phyloP scores from a whole-genome alignment of 1,140 invertebrate genomes.

The honey bee (Apis mellifera) region DNA sequence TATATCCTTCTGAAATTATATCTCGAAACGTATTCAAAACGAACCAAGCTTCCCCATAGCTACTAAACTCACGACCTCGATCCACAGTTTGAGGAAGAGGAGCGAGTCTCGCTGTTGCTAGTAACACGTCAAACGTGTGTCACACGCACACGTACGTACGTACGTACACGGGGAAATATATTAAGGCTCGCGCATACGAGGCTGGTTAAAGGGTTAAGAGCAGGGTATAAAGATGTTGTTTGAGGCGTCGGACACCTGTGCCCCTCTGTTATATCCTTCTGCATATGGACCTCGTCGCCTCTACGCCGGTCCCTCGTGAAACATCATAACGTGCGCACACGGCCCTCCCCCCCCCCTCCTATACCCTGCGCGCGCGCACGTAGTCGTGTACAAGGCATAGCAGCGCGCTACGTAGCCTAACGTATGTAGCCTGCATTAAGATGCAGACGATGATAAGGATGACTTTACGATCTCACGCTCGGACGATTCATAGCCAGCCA shows the following conservation, averaged over 20 bases:
- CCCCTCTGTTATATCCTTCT: slow-evolving; percentile 56
- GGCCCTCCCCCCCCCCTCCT: slow-evolving; percentile 27
- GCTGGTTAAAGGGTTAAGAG: slow-evolving; percentile 60
- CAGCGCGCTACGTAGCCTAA: slow-evolving; percentile 63
- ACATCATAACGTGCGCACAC: slow-evolving; percentile 47
- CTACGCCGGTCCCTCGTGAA: slow-evolving; percentile 24
- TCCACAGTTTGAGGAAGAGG: slow-evolving; percentile 1
- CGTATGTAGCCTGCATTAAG: slow-evolving; percentile 78
- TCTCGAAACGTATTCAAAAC: too few relatives aligned
- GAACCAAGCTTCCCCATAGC: too few relatives aligned
- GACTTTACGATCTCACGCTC: slow-evolving; percentile 81
- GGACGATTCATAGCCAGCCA: slow-evolving; percentile 79
- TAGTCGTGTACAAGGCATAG: slow-evolving; percentile 55
- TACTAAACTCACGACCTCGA: too few relatives aligned
- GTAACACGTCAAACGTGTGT: slow-evolving; percentile 45
- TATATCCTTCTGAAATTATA: too few relatives aligned
- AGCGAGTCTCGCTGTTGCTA: neutral
- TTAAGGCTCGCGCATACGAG: slow-evolving; percentile 62
- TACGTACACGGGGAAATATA: slow-evolving; percentile 66
- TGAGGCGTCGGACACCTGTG: slow-evolving; percentile 74
- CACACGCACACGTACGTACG: neutral
- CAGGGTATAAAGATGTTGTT: slow-evolving; percentile 74
- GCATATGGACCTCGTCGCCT: slow-evolving; percentile 60
- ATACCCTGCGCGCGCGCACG: slow-evolving; percentile 30
- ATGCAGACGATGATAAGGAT: slow-evolving; percentile 79